Base-by-base conservation (phyloP, 1,140 invertebrate species). In the Brevipalpus yothersi region DNA sequence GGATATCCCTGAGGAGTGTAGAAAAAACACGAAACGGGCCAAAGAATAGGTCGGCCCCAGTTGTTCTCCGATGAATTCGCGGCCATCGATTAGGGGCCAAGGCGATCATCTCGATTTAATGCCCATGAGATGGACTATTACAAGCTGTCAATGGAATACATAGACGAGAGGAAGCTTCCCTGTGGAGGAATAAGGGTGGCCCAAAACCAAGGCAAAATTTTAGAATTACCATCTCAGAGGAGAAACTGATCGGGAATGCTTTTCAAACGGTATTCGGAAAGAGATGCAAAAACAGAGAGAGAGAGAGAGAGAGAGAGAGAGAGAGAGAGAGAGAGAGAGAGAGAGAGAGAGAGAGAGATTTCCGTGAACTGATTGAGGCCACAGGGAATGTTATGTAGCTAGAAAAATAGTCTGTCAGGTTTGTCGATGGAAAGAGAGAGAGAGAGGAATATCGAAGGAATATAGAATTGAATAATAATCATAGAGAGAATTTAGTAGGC, bases 301-400 rank as follows among this genome's bases (percentile, higher is more conserved):
- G 8, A 54, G 53, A 54, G 53, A 54, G 53, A 54, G 53, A 54
- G 53, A 54, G 31, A 54, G 53, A 54, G 31, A 54, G 53, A 54
- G 53, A 54, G 53, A 54, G 53, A 54, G 31, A 54, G 53, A 54
- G 53, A 54, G 12, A 54, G 53, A 21, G 19, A 54, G 13, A 54
- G 12, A 21, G 19, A 54, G 19, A 54, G 19, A 21, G 53, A 45
- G 43, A 12, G 43, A 45, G n/a, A 45, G n/a, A 45, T 45, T 45
- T 17, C 12, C 43, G 43, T 45, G n/a, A 45, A 15, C n/a, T 45
- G 12, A 17, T 15, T 45, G 43, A 17, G n/a, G 43, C 12, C 12
- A 45, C 43, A 17, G 12, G n/a, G n/a, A 45, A 45, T 45, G 43
- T 12, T 3, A 45, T 15, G n/a, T 45, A 45, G n/a, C 2, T 8